Evolutionary conservation across 35 echinoderm and acorn worm genomes (phyloP), one percentile per base, ranked within the genome.

Genomic region (Lytechinus pictus): DNA sequence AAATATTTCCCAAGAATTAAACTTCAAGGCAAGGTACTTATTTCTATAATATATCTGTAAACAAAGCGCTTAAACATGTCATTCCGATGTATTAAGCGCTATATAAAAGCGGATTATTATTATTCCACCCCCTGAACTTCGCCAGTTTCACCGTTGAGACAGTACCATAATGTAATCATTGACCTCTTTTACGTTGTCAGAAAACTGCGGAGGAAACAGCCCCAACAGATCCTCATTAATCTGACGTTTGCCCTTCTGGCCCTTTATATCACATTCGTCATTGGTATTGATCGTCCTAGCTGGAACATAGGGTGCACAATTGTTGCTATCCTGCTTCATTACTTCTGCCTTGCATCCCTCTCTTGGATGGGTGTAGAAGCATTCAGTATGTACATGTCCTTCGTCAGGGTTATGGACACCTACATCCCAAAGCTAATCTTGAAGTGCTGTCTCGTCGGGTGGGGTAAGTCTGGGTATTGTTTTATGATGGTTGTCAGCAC

Each of bases 361-460:
- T 9, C 87, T 53, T 97, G 96, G 96, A 97, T 97, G 96, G 86
- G 53, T 21, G 54, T 97, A 28, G 94, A 92, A 92, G 96, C 96
- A 8, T 61, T 90, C n/a, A 95, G 92, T 44, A 97, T 97, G 96
- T 97, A 97, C 95, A 54, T 97, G 13, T 92, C 91, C 28, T 95
- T 97, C 21, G 96, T 97, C 6, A 95, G 87, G 54, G 94, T 97
- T 33, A 27, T 92, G 72, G 13, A 95, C 33, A 51, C 96, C 9
- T 52, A 92, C 24, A 92, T 61, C 7, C 52, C 60, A 2, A 28
- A 97, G 52, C 87, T 97, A 27, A 91, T 97, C 56, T 1, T 92
- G 4, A 95, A 90, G 27, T 27, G 60, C 14, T 95, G 24, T 44
- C 9, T 66, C 21, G 28, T 86, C 27, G 96, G 56, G 6, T 97